Conservation (phyloP, 2,797 vertebrate species). For the Caiman crocodilus region DNA sequence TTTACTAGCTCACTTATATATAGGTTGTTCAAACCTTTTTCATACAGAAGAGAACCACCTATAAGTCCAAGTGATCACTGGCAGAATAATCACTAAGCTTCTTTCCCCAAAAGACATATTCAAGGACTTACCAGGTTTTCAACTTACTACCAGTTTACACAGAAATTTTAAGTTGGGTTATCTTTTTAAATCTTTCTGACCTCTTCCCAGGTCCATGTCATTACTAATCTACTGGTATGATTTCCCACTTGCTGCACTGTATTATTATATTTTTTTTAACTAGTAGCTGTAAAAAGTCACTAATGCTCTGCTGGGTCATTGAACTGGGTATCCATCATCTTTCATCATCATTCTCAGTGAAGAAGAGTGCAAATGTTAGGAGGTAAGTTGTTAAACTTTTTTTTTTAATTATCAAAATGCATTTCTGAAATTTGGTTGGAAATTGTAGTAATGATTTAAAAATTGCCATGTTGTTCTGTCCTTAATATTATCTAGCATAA, state of each 20-base stretch:
- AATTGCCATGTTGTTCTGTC: not conserved
- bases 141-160: too few species aligned
- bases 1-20: not conserved
- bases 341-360: not conserved
- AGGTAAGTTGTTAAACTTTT: too few species aligned
- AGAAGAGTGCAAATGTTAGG: too few species aligned
- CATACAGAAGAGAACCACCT: not conserved
- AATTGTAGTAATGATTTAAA: not conserved
- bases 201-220: not conserved
- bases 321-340: not conserved
- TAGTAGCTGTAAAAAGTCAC: not conserved
- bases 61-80: not conserved
- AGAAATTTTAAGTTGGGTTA: not conserved
- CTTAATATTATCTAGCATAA: not conserved
- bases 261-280: not conserved
- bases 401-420: not conserved
- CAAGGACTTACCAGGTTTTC: not conserved
- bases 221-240: not conserved
- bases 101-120: not conserved
- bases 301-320: not conserved
- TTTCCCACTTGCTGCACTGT: not conserved
- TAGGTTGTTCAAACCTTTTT: not conserved
- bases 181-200: not conserved
- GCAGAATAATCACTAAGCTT: not conserved
- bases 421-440: not conserved